phyloP scores from a whole-genome alignment of 2,113 vertebrate species.

The Hydropotes inermis region DNA sequence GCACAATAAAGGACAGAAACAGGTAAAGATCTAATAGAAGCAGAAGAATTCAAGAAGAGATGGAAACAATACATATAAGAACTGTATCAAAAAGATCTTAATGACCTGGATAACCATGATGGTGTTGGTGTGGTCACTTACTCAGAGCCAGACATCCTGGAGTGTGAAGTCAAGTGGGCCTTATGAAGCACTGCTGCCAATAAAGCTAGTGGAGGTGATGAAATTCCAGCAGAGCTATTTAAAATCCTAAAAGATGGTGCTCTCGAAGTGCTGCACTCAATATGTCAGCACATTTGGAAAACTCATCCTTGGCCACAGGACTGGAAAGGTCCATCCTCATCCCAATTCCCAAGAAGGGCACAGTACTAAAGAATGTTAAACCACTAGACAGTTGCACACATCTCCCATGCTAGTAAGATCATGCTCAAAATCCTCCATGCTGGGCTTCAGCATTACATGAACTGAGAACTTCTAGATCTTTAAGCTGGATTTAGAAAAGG shows the following conservation, averaged over 20 bases:
- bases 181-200: not conserved
- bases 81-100: not conserved
- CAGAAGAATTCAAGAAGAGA: not conserved
- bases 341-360: not conserved
- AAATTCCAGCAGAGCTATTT: not conserved
- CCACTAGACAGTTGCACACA: not conserved
- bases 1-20: not conserved
- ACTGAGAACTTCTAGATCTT: not conserved
- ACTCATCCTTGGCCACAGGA: not conserved
- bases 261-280: not conserved
- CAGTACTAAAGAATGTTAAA: not conserved
- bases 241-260: not conserved
- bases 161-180: not conserved
- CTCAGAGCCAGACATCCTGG: not conserved
- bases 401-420: not conserved
- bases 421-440: not conserved
- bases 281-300: not conserved
- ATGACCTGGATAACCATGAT: not conserved
- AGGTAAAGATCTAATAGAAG: not conserved
- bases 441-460: not conserved
- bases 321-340: not conserved
- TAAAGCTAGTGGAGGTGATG: not conserved
- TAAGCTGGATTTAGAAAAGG: not conserved
- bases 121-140: not conserved
- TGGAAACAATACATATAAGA: not conserved